Evolutionary conservation across 2,797 vertebrate genomes (phyloP).

Genomic region (Labeo calbasu): DNA sequence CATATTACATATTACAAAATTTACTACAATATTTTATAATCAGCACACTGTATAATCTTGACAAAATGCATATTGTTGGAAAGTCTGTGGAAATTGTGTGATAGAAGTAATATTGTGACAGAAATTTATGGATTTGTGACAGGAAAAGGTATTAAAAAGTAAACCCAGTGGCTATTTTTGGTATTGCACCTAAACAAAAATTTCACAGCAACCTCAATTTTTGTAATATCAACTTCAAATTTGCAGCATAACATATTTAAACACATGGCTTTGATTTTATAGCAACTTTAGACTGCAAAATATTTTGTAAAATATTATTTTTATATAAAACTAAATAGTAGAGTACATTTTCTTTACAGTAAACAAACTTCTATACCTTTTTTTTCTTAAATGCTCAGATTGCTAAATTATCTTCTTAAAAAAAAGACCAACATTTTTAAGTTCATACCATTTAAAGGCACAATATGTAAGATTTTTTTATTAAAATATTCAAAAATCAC

Average conservation of each 20-base stretch:
- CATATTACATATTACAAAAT: background rate
- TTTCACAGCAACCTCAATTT: background rate
- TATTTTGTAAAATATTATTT: too few relatives aligned
- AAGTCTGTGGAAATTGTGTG: background rate
- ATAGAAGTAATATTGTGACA: background rate
- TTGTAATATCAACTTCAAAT: background rate
- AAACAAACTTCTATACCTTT: too few relatives aligned
- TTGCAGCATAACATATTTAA: background rate
- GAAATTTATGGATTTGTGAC: background rate
- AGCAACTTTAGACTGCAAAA: background rate
- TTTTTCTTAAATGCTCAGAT: too few relatives aligned
- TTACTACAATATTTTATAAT: background rate
- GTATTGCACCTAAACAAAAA: background rate
- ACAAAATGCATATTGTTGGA: background rate
- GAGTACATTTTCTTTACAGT: background rate
- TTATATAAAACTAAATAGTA: too few relatives aligned
- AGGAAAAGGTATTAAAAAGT: background rate
- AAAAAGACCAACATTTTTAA: too few relatives aligned
- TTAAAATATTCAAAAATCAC: too few relatives aligned
- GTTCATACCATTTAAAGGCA: too few relatives aligned
- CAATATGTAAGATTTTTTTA: too few relatives aligned
- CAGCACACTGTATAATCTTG: background rate
- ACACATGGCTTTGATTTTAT: background rate
- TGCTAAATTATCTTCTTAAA: too few relatives aligned
- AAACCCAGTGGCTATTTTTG: too few relatives aligned